Conservation (phyloP, 2,113 vertebrate genomes). For the Onychostoma macrolepis region DNA sequence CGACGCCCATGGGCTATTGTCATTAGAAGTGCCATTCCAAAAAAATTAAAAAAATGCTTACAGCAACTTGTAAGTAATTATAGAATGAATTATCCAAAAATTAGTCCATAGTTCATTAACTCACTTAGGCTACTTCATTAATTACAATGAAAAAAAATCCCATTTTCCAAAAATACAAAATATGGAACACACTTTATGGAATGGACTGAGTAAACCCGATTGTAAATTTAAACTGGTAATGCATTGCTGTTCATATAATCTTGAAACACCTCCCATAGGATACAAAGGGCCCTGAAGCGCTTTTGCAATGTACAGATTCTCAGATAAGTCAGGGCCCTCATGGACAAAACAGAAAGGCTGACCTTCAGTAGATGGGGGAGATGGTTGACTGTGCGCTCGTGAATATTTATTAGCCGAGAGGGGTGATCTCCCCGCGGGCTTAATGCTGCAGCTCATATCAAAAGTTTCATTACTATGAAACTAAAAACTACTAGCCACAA, state of each 20-base stretch:
- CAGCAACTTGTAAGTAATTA: neutral
- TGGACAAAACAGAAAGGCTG: slow-evolving; percentile 26
- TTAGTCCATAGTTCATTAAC: neutral
- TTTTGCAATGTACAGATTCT: slow-evolving; percentile 36
- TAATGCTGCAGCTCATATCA: slow-evolving; percentile 43
- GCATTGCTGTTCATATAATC: slow-evolving; percentile 28
- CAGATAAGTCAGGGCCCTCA: slow-evolving; percentile 27
- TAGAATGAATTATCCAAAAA: neutral
- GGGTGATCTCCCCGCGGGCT: slow-evolving; percentile 15
- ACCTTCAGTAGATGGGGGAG: slow-evolving; percentile 49
- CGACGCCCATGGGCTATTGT: no score
- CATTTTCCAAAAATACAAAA: neutral
- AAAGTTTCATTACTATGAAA: slow-evolving; percentile 40
- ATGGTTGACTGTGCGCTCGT: slow-evolving; percentile 37
- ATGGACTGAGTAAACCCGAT: neutral
- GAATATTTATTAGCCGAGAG: slow-evolving; percentile 42
- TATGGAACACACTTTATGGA: neutral
- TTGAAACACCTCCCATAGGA: slow-evolving; percentile 39
- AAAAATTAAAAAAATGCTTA: neutral
- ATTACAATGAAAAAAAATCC: neutral
- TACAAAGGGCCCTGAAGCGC: slow-evolving; percentile 26
- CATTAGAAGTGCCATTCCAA: neutral
- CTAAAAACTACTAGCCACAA: slow-evolving; percentile 38
- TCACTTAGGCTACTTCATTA: neutral
- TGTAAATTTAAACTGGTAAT: slow-evolving; percentile 5